phyloP scores from a whole-genome alignment of 2,113 vertebrate genomes.

The Numida meleagris region DNA sequence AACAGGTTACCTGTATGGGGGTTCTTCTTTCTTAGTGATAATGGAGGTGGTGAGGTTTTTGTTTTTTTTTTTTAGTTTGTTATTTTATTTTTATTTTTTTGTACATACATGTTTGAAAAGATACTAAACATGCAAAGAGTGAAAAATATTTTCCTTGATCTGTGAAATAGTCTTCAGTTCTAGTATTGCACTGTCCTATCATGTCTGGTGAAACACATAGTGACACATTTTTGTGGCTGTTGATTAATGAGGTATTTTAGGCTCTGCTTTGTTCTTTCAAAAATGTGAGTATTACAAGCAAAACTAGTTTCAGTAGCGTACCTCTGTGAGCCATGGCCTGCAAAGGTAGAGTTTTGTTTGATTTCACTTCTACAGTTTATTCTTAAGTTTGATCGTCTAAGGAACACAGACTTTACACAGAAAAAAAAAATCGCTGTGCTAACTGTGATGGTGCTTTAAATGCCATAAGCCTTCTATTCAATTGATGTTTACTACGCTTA shows the following conservation, averaged over 20 bases:
- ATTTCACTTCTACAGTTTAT: neutral
- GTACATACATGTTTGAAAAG: neutral
- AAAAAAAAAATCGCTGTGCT: neutral
- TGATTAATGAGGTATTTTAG: neutral
- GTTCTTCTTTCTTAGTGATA: neutral
- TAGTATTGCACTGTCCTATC: neutral
- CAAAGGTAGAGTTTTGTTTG: neutral
- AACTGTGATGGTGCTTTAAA: neutral
- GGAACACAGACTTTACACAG: neutral
- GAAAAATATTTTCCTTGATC: neutral
- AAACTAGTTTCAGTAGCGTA: neutral
- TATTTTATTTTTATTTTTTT: neutral
- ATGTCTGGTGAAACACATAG: neutral
- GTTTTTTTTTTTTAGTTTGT: too few relatives aligned
- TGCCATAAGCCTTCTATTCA: neutral
- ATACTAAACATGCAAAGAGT: neutral
- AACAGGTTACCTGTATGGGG: neutral
- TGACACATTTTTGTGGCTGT: neutral
- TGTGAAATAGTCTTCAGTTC: neutral
- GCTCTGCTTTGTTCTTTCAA: neutral
- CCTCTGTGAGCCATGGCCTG: neutral
- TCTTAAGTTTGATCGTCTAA: neutral
- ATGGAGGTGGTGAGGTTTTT: too few relatives aligned
- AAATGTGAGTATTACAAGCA: neutral
- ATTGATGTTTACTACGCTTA: neutral